Evolutionary conservation across 2,797 vertebrate species (phyloP).

Genomic region (Hafferia zeledoni): DNA sequence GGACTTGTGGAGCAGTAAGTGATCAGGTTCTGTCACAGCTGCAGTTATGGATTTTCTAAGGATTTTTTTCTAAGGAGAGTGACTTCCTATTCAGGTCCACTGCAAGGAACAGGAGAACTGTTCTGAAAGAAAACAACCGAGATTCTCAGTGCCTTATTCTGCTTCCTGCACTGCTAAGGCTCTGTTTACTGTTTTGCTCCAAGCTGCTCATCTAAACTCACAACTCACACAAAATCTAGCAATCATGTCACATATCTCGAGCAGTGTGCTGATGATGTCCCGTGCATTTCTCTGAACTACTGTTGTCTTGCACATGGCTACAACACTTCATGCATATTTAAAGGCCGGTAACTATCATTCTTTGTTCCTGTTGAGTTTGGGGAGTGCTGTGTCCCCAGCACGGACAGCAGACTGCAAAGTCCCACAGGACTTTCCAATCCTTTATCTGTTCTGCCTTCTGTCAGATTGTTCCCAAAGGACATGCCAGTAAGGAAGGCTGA

Average conservation of each 20-base stretch:
- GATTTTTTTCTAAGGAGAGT: not conserved
- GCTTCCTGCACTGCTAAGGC: not conserved
- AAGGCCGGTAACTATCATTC: not conserved
- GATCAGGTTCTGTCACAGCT: not conserved
- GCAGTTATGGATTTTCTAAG: not conserved
- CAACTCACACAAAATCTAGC: not conserved
- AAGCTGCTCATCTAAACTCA: not conserved
- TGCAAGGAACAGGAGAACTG: not conserved
- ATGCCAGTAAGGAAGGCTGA: not conserved
- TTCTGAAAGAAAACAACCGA: not conserved
- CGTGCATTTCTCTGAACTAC: not conserved
- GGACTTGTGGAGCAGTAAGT: not conserved
- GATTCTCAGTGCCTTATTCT: not conserved
- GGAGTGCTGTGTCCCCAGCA: not conserved
- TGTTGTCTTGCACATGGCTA: not conserved
- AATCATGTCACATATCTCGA: not conserved
- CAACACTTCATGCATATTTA: not conserved
- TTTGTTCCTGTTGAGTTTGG: not conserved
- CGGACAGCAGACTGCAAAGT: fast-evolving
- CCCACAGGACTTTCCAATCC: not conserved
- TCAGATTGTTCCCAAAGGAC: not conserved
- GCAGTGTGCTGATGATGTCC: not conserved
- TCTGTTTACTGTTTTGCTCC: not conserved
- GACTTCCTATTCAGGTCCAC: not conserved
- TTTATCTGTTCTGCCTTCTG: not conserved